Conservation (phyloP, 2,888 invertebrate genomes). For the Diplazon laetatorius region DNA sequence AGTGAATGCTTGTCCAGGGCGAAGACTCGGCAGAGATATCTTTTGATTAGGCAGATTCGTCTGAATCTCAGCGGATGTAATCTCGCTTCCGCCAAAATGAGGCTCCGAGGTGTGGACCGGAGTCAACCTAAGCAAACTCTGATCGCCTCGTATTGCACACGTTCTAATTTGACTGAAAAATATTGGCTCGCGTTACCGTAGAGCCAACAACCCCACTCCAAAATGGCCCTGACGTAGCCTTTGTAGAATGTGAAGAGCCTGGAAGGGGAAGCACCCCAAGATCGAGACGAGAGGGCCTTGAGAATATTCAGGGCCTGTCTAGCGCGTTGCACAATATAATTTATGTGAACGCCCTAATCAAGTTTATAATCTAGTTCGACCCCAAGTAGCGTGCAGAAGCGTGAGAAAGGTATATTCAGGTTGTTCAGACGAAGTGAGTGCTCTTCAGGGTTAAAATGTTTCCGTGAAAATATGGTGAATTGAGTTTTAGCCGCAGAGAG, state of each 20-base stretch:
- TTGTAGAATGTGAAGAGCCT: not conserved
- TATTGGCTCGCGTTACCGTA: too few relatives aligned
- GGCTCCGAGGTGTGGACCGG: not conserved
- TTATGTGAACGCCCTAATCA: too few relatives aligned
- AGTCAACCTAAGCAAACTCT: not conserved
- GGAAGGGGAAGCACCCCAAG: constrained; percentile 7
- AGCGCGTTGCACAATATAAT: too few relatives aligned
- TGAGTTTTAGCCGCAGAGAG: too few relatives aligned
- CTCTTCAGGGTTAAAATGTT: too few relatives aligned
- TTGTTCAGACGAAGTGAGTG: too few relatives aligned
- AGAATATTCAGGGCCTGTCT: not conserved
- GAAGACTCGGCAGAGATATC: not conserved
- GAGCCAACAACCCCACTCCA: too few relatives aligned
- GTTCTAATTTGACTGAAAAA: not conserved
- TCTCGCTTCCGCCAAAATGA: constrained; percentile 4
- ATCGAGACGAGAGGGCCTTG: constrained; percentile 4
- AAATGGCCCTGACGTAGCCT: too few relatives aligned
- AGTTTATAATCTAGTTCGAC: too few relatives aligned
- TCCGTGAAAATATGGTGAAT: too few relatives aligned
- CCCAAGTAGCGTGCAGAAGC: too few relatives aligned
- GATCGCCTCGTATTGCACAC: not conserved
- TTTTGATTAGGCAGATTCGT: not conserved
- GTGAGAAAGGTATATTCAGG: too few relatives aligned
- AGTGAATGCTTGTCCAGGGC: not conserved
- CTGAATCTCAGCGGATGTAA: not conserved